A percentile compares a stretch with the other conserved stretches of the same genome.
These are phyloP conservation scores for Protaetia brevitarsis DNA, from an alignment of 1,140 invertebrate genomes.

Conservation along the genomic window DNA sequence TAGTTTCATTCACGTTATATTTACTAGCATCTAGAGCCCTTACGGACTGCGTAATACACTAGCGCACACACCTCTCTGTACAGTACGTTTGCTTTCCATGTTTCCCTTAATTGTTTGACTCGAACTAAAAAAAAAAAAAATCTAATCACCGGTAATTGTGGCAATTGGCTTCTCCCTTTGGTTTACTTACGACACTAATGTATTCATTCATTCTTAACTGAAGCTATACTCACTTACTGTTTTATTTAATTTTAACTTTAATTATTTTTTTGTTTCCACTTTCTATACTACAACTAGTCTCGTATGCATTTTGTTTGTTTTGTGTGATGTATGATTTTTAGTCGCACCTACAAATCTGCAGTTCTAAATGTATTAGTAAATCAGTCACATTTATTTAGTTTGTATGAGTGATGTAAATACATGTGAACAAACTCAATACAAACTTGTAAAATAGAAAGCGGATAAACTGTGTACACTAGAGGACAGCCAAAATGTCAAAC, in stretches of 20 bases:
- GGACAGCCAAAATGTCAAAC: no score
- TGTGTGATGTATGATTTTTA: neutral
- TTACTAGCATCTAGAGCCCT: neutral
- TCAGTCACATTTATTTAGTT: no score
- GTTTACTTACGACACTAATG: neutral
- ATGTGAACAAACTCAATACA: no score
- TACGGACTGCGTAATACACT: no score
- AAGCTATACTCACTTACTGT: neutral
- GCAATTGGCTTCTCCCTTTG: conserved; percentile 15
- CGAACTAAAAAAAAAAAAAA: neutral
- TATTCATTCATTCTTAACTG: neutral
- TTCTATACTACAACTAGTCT: neutral
- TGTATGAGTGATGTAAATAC: no score
- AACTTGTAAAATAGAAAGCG: no score
- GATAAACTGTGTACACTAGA: no score
- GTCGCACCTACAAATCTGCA: neutral
- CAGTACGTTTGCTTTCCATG: conserved; percentile 1
- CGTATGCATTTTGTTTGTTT: neutral
- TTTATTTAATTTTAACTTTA: neutral
- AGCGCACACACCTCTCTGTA: no score
- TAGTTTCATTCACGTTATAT: conserved; percentile 5
- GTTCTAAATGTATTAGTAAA: neutral
- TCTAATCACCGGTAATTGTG: conserved; percentile 21
- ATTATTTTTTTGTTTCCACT: no score
- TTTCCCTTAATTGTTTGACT: neutral